A percentile compares a stretch with the other conserved stretches of the same genome.
Evolutionary conservation across 2,888 invertebrate genomes (phyloP).

Genomic region (Erannis defoliaria): DNA sequence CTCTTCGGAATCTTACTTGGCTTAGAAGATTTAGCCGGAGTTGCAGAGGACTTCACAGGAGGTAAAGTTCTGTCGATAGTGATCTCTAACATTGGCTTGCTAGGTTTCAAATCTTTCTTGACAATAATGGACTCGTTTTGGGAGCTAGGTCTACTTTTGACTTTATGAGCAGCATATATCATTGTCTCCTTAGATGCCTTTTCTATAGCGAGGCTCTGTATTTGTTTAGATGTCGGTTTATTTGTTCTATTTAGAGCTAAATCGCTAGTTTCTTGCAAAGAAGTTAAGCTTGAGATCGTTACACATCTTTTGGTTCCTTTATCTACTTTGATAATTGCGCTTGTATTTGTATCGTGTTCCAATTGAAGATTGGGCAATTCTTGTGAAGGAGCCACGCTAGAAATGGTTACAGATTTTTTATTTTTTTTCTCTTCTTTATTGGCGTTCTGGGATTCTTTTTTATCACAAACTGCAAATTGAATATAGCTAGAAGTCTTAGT

Average conservation of each 20-base stretch:
- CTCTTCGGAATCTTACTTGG: conserved; percentile 62
- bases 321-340: neutral
- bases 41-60: neutral
- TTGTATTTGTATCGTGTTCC: neutral
- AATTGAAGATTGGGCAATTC: neutral
- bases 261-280: neutral
- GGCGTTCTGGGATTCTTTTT: neutral
- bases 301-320: neutral
- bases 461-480: neutral
- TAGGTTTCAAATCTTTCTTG: conserved; percentile 34
- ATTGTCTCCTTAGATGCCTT: conserved; percentile 14
- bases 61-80: conserved; percentile 52
- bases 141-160: neutral
- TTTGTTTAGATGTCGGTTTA: conserved; percentile 1
- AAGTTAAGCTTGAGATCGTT: neutral
- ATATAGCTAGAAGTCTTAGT: conserved; percentile 6
- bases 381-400: neutral
- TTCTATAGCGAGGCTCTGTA: conserved; percentile 15
- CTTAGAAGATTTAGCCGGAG: conserved; percentile 31
- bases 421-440: neutral
- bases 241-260: neutral
- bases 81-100: conserved; percentile 55
- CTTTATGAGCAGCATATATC: neutral
- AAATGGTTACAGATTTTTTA: neutral
- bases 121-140: conserved; percentile 14